A percentile compares a stretch with the other conserved stretches of the same genome.
Conservation (phyloP, 2,888 invertebrate species). For the Nemapogon koenigi region DNA sequence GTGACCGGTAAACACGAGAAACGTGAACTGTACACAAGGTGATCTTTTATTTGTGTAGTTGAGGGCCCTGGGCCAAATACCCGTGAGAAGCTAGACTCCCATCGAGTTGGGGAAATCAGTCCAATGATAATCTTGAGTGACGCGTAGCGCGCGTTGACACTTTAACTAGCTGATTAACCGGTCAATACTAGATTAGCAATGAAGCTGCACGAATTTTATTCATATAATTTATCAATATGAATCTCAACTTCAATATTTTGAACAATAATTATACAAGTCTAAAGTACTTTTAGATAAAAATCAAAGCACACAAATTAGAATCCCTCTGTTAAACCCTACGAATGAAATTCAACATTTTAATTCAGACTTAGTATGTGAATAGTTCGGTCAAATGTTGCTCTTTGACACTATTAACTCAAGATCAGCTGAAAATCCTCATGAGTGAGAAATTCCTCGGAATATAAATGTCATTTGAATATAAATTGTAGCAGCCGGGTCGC, state of each 20-base stretch:
- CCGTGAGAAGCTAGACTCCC: slow-evolving; percentile 52
- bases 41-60: slow-evolving; percentile 55
- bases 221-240: too few species aligned
- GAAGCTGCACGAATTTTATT: too few species aligned
- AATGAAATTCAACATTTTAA: too few species aligned
- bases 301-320: too few species aligned
- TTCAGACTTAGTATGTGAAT: too few species aligned
- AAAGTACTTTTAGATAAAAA: too few species aligned
- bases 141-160: slow-evolving; percentile 19
- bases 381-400: slow-evolving; percentile 19
- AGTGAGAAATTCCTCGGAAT: slow-evolving; percentile 55
- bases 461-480: slow-evolving; percentile 61
- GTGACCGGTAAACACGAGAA: slow-evolving; percentile 48
- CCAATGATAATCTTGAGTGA: slow-evolving; percentile 49
- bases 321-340: too few species aligned
- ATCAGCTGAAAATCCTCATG: slow-evolving; percentile 57
- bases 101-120: slow-evolving; percentile 11
- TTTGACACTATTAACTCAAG: slow-evolving; percentile 48
- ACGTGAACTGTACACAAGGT: slow-evolving; percentile 62
- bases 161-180: background rate
- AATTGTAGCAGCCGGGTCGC: slow-evolving; percentile 37
- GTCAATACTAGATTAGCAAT: background rate
- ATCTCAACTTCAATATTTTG: too few species aligned
- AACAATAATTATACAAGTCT: too few species aligned
- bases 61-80: slow-evolving; percentile 51